Conservation (phyloP, 2,113 vertebrate genomes). For the Colinus virginianus region DNA sequence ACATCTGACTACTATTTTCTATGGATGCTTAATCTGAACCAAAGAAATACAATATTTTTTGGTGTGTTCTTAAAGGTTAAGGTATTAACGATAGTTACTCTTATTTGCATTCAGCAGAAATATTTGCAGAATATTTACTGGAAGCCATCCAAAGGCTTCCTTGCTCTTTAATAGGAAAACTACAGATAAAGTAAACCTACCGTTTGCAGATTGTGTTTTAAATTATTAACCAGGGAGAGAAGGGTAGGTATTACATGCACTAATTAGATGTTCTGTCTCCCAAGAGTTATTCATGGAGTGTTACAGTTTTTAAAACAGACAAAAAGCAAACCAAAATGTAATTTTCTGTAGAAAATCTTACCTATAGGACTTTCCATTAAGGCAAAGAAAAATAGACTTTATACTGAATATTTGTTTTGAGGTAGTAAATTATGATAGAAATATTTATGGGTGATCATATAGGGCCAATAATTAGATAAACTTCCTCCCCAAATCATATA, state of each 20-base stretch:
- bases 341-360: neutral
- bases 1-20: neutral
- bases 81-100: constrained; percentile 20
- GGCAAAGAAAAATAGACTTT: neutral
- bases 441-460: neutral
- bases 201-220: neutral
- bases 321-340: neutral
- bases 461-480: neutral
- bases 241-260: neutral
- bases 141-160: constrained; percentile 1
- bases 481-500: neutral
- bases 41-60: neutral
- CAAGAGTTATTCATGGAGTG: neutral
- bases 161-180: neutral
- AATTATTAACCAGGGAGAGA: neutral
- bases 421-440: neutral
- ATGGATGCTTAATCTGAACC: neutral
- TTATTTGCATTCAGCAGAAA: constrained; percentile 1
- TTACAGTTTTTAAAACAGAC: neutral
- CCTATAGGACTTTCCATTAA: neutral
- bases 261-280: neutral
- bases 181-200: neutral
- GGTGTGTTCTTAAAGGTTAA: constrained; percentile 6
- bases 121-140: constrained; percentile 15
- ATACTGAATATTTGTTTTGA: neutral